Evolutionary conservation across 2,797 vertebrate genomes (phyloP), one percentile per base, ranked within the genome.

Genomic region (Coregonus sp.): DNA sequence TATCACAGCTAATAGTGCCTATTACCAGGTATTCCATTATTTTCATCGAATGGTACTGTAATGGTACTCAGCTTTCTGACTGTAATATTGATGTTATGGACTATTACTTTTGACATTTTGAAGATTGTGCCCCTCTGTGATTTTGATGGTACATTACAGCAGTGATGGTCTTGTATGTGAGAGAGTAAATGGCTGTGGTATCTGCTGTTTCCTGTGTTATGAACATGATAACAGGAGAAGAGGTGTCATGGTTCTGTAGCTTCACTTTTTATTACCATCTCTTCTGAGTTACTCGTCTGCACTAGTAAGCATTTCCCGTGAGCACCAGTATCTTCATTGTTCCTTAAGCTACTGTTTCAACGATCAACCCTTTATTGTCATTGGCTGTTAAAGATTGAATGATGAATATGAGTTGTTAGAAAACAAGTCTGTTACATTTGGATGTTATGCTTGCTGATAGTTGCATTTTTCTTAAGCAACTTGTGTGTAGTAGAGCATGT

Each of bases 61-160:
- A 59, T 9, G n/a, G n/a, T 7, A 20, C 4, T 18, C 56, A 35
- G 25, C 50, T 76, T 66, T 73, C 52, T 35, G 52, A 73, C 73
- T 52, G 54, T 73, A 69, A 68, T 56, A 70, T 78, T 70, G 80
- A 75, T 77, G 86, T 83, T 86, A 87, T 81, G 89, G 90, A 81
- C 88, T 87, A 90, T 92, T 90, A 92, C 84, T 82, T 35, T 80
- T 12, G 70, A 83, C 78, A 80, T 88, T 87, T 81, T 85, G 80
- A 78, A 86, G 82, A 88, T 65, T 75, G 82, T 76, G 72, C 75
- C 75, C 72, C 31, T 47, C 40, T 84, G 80, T 87, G 82, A 85
- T 91, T 91, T 86, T 84, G 81, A 2, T 87, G 80, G 83, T 78
- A 87, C 84, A 11, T 47, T 47, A 47, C 79, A 75, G 78, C 40